Base-by-base conservation (phyloP, 2,888 invertebrate species). In the Synergus japonicus region DNA sequence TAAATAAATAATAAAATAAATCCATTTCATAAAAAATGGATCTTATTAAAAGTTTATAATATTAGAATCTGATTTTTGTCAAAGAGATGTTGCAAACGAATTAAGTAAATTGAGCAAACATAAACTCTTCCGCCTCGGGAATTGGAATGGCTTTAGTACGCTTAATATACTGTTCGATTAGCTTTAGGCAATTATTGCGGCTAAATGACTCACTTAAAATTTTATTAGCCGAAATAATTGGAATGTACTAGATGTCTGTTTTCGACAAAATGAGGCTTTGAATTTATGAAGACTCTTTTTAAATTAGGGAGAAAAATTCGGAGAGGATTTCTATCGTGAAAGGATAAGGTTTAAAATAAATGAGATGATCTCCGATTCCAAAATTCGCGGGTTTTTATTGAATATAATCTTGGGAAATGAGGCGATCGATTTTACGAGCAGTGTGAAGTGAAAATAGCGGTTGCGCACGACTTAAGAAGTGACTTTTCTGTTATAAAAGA, bases 401-500 rank as follows among this genome's bases (percentile, higher is more conserved):
- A 60, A 60, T 22, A n/a, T 64, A 41, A 41, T 41, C 15, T 65
- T 65, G 37, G 29, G 3, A 29, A 69, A 46, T 15, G 46, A 69
- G 15, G 9, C 8, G 49, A 69, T 54, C 49, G 49, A 69, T 54
- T 69, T 69, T 69, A 69, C 22, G 49, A 49, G 49, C 22, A 49
- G 49, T 22, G 69, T 29, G 37, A 54, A 69, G 54, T 69, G 49
- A 69, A 69, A 69, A 54, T 54, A 49, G 15, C 7, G 37, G 22
- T 69, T 69, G 49, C 49, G 69, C 69, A n/a, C 29, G 46, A 46
- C 29, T 29, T 29, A 44, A 67, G 18, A 49, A 29, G n/a, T 69
- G 49, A 49, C 37, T 69, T 69, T 69, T 69, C 69, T 49, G 29
- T 69, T 37, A 29, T 44, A 67, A 67, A 67, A 44, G 8, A 69